Percentiles rank a stretch among this genome's conserved stretches.
These are phyloP conservation scores for Ectropis crepuscularia DNA, from an alignment of 2,888 invertebrate species.

Conservation along the genomic window DNA sequence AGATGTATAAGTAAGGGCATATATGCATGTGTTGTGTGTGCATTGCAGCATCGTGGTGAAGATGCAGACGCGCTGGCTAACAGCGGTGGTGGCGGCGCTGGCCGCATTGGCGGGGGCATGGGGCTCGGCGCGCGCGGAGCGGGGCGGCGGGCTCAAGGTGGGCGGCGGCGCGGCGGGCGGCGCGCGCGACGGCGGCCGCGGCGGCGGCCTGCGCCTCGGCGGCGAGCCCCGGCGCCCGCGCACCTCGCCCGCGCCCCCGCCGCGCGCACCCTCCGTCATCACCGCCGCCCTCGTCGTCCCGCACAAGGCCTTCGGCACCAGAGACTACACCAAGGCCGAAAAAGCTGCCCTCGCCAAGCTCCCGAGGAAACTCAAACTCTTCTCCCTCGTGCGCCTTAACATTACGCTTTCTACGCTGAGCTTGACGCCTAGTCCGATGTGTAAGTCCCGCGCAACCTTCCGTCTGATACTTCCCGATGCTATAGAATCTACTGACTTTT, in stretches of 20 bases:
- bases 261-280: slow-evolving; percentile 80
- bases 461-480: slow-evolving; percentile 37
- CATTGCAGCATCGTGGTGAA: slow-evolving; percentile 69
- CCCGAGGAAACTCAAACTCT: slow-evolving; percentile 88
- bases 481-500: slow-evolving; percentile 50
- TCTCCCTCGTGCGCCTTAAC: slow-evolving; percentile 88
- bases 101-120: slow-evolving; percentile 67
- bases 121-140: slow-evolving; percentile 63
- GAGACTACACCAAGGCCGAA: slow-evolving; percentile 89
- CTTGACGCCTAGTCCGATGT: slow-evolving; percentile 90
- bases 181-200: slow-evolving; percentile 68
- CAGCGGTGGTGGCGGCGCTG: slow-evolving; percentile 75
- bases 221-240: slow-evolving; percentile 71
- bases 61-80: slow-evolving; percentile 77
- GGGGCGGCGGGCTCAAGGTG: slow-evolving; percentile 75
- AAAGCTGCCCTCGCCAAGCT: slow-evolving; percentile 87
- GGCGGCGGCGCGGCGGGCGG: slow-evolving; percentile 59
- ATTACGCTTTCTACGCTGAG: slow-evolving; percentile 89
- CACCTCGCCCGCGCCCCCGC: slow-evolving; percentile 76
- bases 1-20: neutral
- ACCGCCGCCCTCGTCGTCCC: slow-evolving; percentile 91
- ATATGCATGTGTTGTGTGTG: neutral
- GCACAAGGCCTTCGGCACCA: slow-evolving; percentile 89
- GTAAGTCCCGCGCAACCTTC: slow-evolving; percentile 75
- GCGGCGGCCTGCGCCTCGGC: slow-evolving; percentile 69